Evolutionary conservation across 1,140 invertebrate species (phyloP).

Genomic region (Drosophila dunni): DNA sequence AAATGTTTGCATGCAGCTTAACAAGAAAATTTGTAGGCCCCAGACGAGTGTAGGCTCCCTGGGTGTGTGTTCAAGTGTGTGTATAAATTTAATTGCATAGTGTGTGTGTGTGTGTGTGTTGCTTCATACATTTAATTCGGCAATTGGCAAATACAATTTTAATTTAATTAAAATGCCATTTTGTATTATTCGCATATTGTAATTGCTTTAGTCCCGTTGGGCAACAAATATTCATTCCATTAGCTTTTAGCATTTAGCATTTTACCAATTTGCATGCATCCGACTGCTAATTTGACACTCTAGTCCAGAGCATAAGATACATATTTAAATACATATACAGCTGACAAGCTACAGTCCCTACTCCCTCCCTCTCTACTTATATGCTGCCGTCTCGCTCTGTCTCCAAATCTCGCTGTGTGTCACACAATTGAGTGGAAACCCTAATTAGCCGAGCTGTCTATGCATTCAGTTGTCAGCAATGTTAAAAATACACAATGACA

Average conservation of each 20-base stretch:
- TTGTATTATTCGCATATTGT: slow-evolving; percentile 23
- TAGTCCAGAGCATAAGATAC: slow-evolving; percentile 21
- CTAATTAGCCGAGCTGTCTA: slow-evolving; percentile 59
- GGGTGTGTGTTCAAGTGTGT: slow-evolving; percentile 2
- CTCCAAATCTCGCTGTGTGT: neutral
- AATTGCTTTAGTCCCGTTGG: slow-evolving; percentile 29
- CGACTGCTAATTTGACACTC: slow-evolving; percentile 25
- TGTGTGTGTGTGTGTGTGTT: neutral
- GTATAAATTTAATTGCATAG: slow-evolving; percentile 32
- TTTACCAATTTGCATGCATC: slow-evolving; percentile 19
- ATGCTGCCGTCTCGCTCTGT: neutral
- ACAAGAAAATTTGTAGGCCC: slow-evolving; percentile 7
- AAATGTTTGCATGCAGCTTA: slow-evolving; percentile 30
- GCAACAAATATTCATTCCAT: slow-evolving; percentile 6
- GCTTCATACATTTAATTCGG: slow-evolving; percentile 33
- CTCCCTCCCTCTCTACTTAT: neutral
- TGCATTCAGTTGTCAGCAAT: slow-evolving; percentile 56
- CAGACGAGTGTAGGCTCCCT: neutral
- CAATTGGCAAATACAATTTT: slow-evolving; percentile 45
- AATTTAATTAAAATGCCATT: slow-evolving; percentile 54
- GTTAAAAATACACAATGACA: slow-evolving; percentile 56
- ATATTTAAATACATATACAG: slow-evolving; percentile 12
- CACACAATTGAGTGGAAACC: slow-evolving; percentile 48
- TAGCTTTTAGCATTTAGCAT: neutral
- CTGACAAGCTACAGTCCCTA: slow-evolving; percentile 7